Evolutionary conservation across 1,140 invertebrate genomes (phyloP).

Genomic region (Drosophila pseudoobscura): DNA sequence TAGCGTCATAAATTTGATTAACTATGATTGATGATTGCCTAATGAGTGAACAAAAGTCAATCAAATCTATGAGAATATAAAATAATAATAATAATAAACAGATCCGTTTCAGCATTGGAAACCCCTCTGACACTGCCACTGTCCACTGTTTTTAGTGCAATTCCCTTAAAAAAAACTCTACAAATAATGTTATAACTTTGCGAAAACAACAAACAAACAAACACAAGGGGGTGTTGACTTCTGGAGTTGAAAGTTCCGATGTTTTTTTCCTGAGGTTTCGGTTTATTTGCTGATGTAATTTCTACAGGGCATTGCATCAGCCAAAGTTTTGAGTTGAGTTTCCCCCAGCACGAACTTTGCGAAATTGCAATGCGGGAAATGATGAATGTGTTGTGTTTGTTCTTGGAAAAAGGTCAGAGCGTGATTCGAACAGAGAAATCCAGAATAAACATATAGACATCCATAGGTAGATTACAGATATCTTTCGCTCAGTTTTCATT

Average conservation of each 20-base stretch:
- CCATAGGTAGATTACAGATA: not conserved
- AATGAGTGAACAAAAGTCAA: constrained; percentile 18
- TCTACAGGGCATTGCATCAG: constrained; percentile 35
- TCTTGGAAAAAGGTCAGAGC: constrained; percentile 31
- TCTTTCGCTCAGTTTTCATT: not conserved
- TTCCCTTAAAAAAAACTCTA: not conserved
- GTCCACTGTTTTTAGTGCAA: no score
- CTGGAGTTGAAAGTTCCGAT: constrained; percentile 22
- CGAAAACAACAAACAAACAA: constrained; percentile 17
- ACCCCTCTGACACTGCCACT: not conserved
- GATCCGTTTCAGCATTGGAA: constrained; percentile 17
- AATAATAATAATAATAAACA: constrained; percentile 25
- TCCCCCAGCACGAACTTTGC: constrained; percentile 33
- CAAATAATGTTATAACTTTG: not conserved
- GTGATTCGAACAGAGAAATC: constrained; percentile 17
- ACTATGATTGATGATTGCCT: constrained; percentile 34
- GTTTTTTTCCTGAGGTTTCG: constrained; percentile 1
- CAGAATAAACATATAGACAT: constrained; percentile 6
- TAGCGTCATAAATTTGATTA: constrained; percentile 4
- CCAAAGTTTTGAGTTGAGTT: constrained; percentile 31
- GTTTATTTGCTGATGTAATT: constrained; percentile 21
- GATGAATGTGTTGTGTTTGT: constrained; percentile 24
- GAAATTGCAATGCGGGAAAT: constrained; percentile 40
- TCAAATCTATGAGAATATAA: constrained; percentile 3
- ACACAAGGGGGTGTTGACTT: constrained; percentile 1